A percentile compares a stretch with the other conserved stretches of the same genome.
phyloP scores from a whole-genome alignment of 2,113 vertebrate species.

The Edolisoma coerulescens region DNA sequence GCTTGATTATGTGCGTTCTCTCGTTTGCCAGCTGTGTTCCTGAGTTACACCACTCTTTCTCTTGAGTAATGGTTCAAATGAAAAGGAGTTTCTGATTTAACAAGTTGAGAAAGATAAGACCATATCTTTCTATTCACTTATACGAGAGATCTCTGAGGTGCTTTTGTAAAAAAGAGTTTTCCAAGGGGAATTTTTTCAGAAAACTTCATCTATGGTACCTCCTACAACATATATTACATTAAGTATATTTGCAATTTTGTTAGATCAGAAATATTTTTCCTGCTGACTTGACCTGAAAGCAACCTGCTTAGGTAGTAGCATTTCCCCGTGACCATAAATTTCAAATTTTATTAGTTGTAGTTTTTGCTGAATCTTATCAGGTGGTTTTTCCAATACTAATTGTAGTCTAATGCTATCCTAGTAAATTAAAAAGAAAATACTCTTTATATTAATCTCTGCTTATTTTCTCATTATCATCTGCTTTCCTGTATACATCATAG shows the following conservation, averaged over 20 bases:
- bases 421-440: not conserved
- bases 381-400: not conserved
- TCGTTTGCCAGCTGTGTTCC: not conserved
- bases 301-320: not conserved
- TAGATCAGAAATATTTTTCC: not conserved
- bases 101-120: not conserved
- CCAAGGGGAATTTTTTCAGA: not conserved
- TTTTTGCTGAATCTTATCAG: not conserved
- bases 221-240: not conserved
- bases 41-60: not conserved
- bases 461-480: not conserved
- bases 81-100: not conserved
- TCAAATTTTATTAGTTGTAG: not conserved
- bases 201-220: not conserved
- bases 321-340: not conserved
- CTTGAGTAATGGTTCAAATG: not conserved
- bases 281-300: not conserved
- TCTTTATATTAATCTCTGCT: not conserved
- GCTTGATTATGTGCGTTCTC: not conserved
- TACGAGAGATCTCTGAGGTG: accelerated
- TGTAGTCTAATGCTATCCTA: not conserved
- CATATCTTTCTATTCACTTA: not conserved
- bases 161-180: not conserved
- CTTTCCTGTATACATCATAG: not conserved
- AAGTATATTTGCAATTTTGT: not conserved